Base-by-base conservation (phyloP, 2,888 invertebrate genomes). In the Clostera curtula region DNA sequence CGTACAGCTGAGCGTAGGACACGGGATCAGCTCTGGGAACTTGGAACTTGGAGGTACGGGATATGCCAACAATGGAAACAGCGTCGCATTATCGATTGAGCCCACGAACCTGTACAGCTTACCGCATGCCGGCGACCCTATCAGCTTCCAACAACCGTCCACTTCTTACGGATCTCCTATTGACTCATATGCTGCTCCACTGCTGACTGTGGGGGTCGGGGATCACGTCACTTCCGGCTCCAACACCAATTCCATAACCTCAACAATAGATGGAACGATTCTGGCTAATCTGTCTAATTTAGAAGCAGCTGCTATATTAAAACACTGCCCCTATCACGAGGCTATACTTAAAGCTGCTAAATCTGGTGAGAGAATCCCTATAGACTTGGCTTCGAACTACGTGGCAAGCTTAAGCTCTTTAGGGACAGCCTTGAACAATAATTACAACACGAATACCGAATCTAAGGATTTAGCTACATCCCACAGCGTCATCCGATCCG, bases 301-400 rank as follows among this genome's bases (percentile, higher is more conserved):
- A 19, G 83, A 83, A 9, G 83, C 77, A 0, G 83, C 82, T 2
- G 84, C 82, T 0, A 84, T 85, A 21, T 36, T 85, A 5, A 84
- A 85, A 32, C 84, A 85, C 40, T 85, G 85, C 29, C 85, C 85
- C 0, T 85, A 85, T 21, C 85, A 85, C 18, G 84, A 84, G 43
- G 85, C 83, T 11, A 79, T 85, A n/a, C 45, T 85, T 0, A 73
- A 61, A 49, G 85, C 85, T 0, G 85, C 84, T 0, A 60, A 66
- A 24, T 46, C 42, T 0, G 84, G 84, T 0, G 75, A 75, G 11
- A 73, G 60, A 28, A 76, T 83, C 2, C 86, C 88, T 0, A 65
- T 77, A 5, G 82, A 80, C 3, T 34, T 85, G 6, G 85, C 83
- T 1, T 79, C 85, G 0, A 84, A 74, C 28, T 87, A 87, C 38